phyloP scores from a whole-genome alignment of 92 coral and sea anemone genomes.

The Palythoa grandiflora region DNA sequence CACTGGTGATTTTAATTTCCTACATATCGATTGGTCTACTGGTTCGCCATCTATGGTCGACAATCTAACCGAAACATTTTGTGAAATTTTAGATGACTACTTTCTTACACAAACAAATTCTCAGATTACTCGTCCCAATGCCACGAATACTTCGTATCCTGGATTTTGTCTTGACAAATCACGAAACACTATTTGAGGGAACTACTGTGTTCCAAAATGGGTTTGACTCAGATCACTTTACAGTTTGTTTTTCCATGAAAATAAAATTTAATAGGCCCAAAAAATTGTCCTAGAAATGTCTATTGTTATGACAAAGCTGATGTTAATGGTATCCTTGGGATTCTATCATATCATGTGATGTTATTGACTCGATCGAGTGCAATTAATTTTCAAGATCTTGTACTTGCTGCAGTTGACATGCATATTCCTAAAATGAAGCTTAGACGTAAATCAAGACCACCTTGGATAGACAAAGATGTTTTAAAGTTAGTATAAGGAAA shows the following conservation, averaged over 20 bases:
- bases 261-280: slow-evolving; percentile 51
- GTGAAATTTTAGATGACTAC: slow-evolving; percentile 31
- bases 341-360: slow-evolving; percentile 54
- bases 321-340: slow-evolving; percentile 62
- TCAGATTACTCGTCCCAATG: slow-evolving; percentile 37
- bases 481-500: slow-evolving; percentile 59
- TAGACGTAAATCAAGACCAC: slow-evolving; percentile 60
- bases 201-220: slow-evolving; percentile 37
- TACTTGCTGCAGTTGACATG: slow-evolving; percentile 17
- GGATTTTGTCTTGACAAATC: slow-evolving; percentile 49
- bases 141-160: slow-evolving; percentile 6
- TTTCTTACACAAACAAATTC: slow-evolving; percentile 46
- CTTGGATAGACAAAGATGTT: slow-evolving; percentile 64
- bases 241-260: slow-evolving; percentile 53
- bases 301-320: slow-evolving; percentile 58
- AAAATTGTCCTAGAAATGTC: slow-evolving; percentile 51
- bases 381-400: slow-evolving; percentile 34
- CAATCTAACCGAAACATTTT: slow-evolving; percentile 31
- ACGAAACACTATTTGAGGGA: slow-evolving; percentile 50
- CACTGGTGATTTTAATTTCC: slow-evolving; percentile 43
- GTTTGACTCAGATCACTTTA: slow-evolving; percentile 57
- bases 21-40: slow-evolving; percentile 46
- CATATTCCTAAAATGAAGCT: slow-evolving; percentile 45
- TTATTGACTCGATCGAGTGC: slow-evolving; percentile 59
- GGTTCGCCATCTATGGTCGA: slow-evolving; percentile 39